These are phyloP conservation scores for Diorhabda elongata DNA, from an alignment of 1,140 invertebrate species.

Conservation along the genomic window DNA sequence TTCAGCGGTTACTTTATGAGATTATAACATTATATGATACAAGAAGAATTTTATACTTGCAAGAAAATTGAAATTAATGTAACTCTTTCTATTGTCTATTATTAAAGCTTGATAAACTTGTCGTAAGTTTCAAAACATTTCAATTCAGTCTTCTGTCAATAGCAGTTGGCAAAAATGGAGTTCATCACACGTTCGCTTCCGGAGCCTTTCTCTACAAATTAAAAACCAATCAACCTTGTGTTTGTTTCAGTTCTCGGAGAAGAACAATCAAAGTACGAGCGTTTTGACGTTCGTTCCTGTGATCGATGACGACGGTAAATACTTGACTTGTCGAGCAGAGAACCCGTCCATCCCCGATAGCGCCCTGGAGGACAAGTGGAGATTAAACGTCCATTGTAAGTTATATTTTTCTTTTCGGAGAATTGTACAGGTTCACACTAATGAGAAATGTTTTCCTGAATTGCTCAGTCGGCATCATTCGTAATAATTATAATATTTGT, in stretches of 20 bases:
- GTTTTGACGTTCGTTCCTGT: constrained; percentile 70
- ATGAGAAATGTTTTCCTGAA: neutral
- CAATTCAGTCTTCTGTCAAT: neutral
- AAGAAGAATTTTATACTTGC: too few relatives aligned
- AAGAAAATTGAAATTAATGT: too few relatives aligned
- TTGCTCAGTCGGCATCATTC: neutral
- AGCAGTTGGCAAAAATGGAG: neutral
- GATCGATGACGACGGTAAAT: constrained; percentile 66
- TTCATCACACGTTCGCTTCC: neutral
- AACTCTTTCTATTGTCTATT: too few relatives aligned
- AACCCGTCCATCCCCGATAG: constrained; percentile 75
- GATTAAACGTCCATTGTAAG: constrained; percentile 72
- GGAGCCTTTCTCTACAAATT: neutral
- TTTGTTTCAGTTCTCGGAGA: constrained; percentile 63
- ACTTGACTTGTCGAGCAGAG: constrained; percentile 67
- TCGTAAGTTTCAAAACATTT: neutral
- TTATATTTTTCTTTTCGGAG: constrained; percentile 29
- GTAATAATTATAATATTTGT: neutral
- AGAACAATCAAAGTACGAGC: constrained; percentile 80
- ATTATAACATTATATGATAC: too few relatives aligned
- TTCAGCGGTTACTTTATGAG: too few relatives aligned
- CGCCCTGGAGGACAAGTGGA: constrained; percentile 77
- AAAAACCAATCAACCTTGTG: constrained; percentile 11
- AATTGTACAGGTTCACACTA: neutral
- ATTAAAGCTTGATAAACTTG: neutral